Percentiles rank a stretch among this genome's conserved stretches.
Conservation (phyloP, 2,113 vertebrate species). For the Condylura cristata region DNA sequence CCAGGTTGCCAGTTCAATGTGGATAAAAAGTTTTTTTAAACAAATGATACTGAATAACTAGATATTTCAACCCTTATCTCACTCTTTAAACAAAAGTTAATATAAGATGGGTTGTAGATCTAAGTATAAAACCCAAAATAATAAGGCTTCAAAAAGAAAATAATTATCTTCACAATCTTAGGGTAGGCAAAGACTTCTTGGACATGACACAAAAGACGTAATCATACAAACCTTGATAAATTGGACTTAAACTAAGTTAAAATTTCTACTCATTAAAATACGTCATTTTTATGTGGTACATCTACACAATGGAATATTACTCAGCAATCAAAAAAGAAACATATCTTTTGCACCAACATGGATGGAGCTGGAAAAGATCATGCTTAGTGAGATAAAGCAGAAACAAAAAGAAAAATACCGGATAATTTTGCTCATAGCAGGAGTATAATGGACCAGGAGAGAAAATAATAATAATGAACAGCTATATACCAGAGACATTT, state of each 20-base stretch:
- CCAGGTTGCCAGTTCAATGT: not conserved
- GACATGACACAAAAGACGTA: not conserved
- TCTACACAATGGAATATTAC: no score
- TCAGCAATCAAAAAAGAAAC: no score
- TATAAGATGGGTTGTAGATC: not conserved
- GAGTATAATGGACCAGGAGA: no score
- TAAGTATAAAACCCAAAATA: slow-evolving; percentile 8
- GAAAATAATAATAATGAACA: no score
- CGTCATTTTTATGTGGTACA: not conserved
- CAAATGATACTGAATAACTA: not conserved
- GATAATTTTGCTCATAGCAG: no score
- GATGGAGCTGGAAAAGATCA: no score
- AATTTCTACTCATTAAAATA: not conserved
- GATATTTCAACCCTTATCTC: not conserved
- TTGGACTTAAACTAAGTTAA: slow-evolving; percentile 16
- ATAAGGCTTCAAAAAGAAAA: not conserved
- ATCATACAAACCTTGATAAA: slow-evolving; percentile 3
- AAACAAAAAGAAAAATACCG: no score
- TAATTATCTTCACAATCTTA: not conserved
- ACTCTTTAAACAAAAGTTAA: slow-evolving; percentile 2
- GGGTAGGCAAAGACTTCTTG: not conserved
- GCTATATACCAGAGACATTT: no score
- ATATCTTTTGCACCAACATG: no score
- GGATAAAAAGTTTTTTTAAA: not conserved
- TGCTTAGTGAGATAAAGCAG: no score